Percentiles rank a stretch among this genome's conserved stretches.
Evolutionary conservation across 2,797 vertebrate genomes (phyloP).

Genomic region (Megalops cyprinoides): DNA sequence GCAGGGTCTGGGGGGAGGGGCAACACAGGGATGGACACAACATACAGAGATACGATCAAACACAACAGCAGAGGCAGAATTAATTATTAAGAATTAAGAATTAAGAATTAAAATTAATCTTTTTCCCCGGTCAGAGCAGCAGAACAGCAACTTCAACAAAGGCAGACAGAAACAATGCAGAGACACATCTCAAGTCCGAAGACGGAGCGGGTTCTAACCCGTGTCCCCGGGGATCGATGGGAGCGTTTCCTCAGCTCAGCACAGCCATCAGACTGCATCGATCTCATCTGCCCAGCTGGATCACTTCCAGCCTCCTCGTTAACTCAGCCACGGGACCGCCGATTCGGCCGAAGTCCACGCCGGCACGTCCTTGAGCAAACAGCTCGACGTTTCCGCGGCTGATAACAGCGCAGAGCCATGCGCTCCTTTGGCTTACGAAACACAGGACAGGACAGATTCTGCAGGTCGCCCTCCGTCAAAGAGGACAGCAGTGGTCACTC

Average conservation of each 20-base stretch:
- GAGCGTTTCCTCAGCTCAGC: conserved; percentile 19
- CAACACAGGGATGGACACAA: no score
- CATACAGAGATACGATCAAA: not conserved
- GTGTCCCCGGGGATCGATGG: conserved; percentile 14
- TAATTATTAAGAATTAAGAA: no score
- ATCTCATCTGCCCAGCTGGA: not conserved
- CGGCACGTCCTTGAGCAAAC: not conserved
- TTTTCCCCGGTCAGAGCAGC: not conserved
- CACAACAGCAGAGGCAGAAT: not conserved
- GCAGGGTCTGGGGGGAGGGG: no score
- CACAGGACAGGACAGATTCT: not conserved
- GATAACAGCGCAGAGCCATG: not conserved
- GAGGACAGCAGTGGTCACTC: not conserved
- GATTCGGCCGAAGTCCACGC: not conserved
- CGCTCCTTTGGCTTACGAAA: not conserved
- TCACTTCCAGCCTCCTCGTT: conserved; percentile 6
- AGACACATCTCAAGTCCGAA: not conserved
- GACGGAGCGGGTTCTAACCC: not conserved
- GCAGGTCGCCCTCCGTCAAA: not conserved
- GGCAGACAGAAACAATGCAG: not conserved
- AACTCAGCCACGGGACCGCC: not conserved
- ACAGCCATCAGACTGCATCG: not conserved
- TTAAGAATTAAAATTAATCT: no score
- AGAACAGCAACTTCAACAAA: not conserved
- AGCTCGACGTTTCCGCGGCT: not conserved